A percentile compares a stretch with the other conserved stretches of the same genome.
These are phyloP conservation scores for Mimachlamys varia DNA, from an alignment of 2,888 invertebrate species.

Conservation along the genomic window DNA sequence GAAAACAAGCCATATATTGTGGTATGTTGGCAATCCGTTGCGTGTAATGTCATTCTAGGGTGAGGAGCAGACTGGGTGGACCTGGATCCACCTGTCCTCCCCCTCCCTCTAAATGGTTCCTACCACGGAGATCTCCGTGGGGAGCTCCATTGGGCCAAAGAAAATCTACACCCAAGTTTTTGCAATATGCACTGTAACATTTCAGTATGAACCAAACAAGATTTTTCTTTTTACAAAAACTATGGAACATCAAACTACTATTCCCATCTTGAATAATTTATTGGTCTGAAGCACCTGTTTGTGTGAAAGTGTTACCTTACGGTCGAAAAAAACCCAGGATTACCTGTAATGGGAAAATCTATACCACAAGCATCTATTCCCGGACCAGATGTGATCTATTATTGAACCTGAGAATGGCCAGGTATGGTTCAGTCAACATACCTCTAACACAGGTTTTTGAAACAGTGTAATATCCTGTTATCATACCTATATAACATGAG, in stretches of 20 bases:
- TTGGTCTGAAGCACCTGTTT: background rate
- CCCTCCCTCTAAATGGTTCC: background rate
- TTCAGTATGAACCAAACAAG: background rate
- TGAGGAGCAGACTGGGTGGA: background rate
- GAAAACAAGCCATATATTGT: slow-evolving; percentile 10
- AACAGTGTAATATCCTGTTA: no score
- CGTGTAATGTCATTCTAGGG: background rate
- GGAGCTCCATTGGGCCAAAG: background rate
- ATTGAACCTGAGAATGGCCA: background rate
- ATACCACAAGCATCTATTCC: background rate
- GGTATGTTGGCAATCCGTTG: background rate
- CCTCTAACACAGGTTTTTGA: no score
- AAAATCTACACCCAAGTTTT: background rate
- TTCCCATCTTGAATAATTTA: background rate
- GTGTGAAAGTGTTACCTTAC: background rate
- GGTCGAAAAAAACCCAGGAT: background rate
- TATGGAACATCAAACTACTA: background rate
- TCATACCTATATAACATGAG: no score
- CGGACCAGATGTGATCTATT: background rate
- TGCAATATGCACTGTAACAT: background rate
- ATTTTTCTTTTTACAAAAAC: slow-evolving; percentile 10
- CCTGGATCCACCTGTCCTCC: background rate
- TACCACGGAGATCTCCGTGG: background rate
- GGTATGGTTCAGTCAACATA: no score
- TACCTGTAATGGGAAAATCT: background rate